Evolutionary conservation across 1,140 invertebrate species (phyloP).

Genomic region (Ceratosolen solmsi): DNA sequence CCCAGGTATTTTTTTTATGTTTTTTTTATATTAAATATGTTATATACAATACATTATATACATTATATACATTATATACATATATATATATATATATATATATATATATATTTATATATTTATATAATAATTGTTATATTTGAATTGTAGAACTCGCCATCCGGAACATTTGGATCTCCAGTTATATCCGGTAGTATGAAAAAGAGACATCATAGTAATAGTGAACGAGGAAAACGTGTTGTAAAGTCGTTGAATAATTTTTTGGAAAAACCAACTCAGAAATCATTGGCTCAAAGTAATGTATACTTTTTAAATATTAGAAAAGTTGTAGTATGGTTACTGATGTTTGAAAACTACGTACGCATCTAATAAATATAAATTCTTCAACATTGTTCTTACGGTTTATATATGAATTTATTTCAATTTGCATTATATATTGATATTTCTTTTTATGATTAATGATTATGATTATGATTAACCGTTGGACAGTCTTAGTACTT

Average conservation of each 20-base stretch:
- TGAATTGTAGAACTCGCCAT: slow-evolving; percentile 57
- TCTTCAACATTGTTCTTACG: too few relatives aligned
- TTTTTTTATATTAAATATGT: slow-evolving; percentile 17
- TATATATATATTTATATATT: too few relatives aligned
- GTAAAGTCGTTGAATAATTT: slow-evolving; percentile 50
- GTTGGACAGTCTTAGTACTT: too few relatives aligned
- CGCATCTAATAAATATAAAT: neutral
- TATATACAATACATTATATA: too few relatives aligned
- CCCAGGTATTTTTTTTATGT: slow-evolving; percentile 59
- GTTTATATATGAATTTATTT: too few relatives aligned
- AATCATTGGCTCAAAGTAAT: slow-evolving; percentile 56
- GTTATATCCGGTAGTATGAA: slow-evolving; percentile 62
- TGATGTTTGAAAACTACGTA: neutral
- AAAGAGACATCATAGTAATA: slow-evolving; percentile 65
- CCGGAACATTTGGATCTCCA: slow-evolving; percentile 61
- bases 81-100: too few relatives aligned
- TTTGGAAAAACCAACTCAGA: slow-evolving; percentile 55
- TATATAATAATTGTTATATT: slow-evolving; percentile 26
- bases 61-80: too few relatives aligned
- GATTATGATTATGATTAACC: too few relatives aligned
- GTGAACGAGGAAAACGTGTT: slow-evolving; percentile 63
- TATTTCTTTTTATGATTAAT: too few relatives aligned
- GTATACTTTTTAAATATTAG: slow-evolving; percentile 24
- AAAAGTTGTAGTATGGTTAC: neutral
- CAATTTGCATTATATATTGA: too few relatives aligned